phyloP scores from a whole-genome alignment of 2,888 invertebrate species.

The Tenthredo distinguenda region DNA sequence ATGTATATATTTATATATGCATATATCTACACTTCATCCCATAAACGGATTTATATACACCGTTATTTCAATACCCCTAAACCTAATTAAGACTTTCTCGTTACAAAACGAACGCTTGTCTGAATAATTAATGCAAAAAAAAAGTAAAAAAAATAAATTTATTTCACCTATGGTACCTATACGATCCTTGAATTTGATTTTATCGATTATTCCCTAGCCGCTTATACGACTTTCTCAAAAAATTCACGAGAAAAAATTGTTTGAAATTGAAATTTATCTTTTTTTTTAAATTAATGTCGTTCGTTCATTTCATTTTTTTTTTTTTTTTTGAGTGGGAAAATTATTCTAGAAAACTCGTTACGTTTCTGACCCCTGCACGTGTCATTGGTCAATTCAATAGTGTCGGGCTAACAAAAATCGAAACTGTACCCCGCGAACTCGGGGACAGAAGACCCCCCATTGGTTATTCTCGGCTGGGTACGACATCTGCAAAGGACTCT shows the following conservation, averaged over 20 bases:
- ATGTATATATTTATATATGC: neutral
- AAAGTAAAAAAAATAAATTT: neutral
- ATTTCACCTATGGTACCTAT: neutral
- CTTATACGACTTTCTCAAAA: too few relatives aligned
- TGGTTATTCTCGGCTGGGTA: neutral
- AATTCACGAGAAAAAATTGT: too few relatives aligned
- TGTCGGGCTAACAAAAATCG: neutral
- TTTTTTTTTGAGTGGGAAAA: neutral
- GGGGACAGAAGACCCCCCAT: constrained; percentile 5
- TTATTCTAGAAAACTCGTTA: neutral
- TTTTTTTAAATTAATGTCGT: neutral
- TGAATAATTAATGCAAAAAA: neutral
- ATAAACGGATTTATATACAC: neutral
- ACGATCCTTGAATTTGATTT: neutral
- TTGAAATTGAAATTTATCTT: neutral
- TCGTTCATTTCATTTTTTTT: neutral
- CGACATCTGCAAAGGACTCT: constrained; percentile 18
- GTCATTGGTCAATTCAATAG: constrained; percentile 14
- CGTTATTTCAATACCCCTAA: constrained; percentile 5
- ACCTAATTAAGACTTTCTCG: neutral
- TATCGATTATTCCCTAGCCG: neutral
- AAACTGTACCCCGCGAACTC: neutral
- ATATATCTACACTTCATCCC: neutral
- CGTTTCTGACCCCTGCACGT: neutral
- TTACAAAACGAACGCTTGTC: neutral